These are phyloP conservation scores for Zaprionus taronus DNA, from an alignment of 1,140 invertebrate genomes.

Conservation along the genomic window DNA sequence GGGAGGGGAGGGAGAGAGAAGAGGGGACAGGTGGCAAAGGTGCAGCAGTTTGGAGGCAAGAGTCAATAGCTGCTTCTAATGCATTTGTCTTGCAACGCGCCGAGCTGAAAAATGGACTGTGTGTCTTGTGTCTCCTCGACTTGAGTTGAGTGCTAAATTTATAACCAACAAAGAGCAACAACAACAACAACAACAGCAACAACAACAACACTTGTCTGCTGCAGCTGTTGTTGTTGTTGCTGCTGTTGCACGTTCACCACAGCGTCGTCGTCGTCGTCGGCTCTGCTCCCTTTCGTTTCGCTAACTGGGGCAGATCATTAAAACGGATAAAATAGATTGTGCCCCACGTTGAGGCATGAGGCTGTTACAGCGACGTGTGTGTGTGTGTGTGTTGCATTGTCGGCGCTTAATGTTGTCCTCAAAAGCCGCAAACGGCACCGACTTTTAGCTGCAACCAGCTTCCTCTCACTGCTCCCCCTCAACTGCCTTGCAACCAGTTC, in stretches of 20 bases:
- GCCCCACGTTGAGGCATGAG: constrained; percentile 63
- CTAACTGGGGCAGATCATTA: constrained; percentile 81
- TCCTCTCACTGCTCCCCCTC: neutral
- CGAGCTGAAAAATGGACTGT: constrained; percentile 60
- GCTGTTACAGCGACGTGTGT: constrained; percentile 36
- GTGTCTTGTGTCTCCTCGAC: constrained; percentile 31
- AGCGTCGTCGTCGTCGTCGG: constrained; percentile 27
- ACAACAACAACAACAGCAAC: constrained; percentile 42
- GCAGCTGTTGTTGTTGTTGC: constrained; percentile 27
- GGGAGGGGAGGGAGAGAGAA: no score
- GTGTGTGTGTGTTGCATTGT: constrained; percentile 56
- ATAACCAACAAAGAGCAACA: constrained; percentile 59
- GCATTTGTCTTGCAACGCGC: constrained; percentile 61
- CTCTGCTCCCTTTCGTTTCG: constrained; percentile 77
- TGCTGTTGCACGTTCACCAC: constrained; percentile 60
- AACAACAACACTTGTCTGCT: constrained; percentile 24
- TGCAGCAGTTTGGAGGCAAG: constrained; percentile 24
- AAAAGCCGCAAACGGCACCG: constrained; percentile 73
- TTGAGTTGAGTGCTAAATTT: constrained; percentile 71
- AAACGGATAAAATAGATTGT: constrained; percentile 82
- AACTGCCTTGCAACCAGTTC: constrained; percentile 28
- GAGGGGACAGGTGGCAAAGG: neutral
- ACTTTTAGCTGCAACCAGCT: constrained; percentile 28
- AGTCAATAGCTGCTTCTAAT: constrained; percentile 71
- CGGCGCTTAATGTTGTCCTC: constrained; percentile 74